A percentile compares a stretch with the other conserved stretches of the same genome.
These are phyloP conservation scores for Drosophila antonietae DNA, from an alignment of 2,888 invertebrate genomes.

Conservation along the genomic window DNA sequence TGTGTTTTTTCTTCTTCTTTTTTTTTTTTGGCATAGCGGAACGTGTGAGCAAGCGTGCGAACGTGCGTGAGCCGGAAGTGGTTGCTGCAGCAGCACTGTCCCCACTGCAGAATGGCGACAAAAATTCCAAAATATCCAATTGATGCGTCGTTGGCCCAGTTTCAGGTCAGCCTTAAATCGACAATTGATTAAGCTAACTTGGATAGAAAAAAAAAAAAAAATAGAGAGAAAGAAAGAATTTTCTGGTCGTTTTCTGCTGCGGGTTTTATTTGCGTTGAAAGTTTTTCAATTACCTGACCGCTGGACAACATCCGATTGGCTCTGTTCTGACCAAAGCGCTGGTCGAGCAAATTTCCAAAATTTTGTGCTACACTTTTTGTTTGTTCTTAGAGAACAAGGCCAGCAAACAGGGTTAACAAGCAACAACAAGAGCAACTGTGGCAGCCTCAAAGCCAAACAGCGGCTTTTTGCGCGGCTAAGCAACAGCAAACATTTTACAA, in stretches of 20 bases:
- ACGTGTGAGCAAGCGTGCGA: constrained; percentile 31
- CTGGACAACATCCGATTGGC: constrained; percentile 38
- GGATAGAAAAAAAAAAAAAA: constrained; percentile 6
- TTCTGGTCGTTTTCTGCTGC: not conserved
- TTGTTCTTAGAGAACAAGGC: constrained; percentile 27
- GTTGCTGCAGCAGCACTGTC: not conserved
- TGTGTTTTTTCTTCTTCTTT: no score
- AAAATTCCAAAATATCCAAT: not conserved
- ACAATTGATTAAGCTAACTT: constrained; percentile 64
- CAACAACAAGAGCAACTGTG: constrained; percentile 8
- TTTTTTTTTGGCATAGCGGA: constrained; percentile 42
- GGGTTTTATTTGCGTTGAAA: constrained; percentile 41
- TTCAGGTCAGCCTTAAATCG: constrained; percentile 41
- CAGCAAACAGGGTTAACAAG: constrained; percentile 20
- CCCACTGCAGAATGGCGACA: constrained; percentile 14
- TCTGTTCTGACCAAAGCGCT: constrained; percentile 13
- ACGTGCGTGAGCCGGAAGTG: constrained; percentile 26
- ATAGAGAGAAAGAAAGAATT: constrained; percentile 3
- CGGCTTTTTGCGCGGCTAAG: constrained; percentile 41
- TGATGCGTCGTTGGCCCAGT: constrained; percentile 28
- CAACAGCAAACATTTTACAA: constrained; percentile 45
- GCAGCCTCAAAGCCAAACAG: constrained; percentile 25
- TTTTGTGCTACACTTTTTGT: constrained; percentile 32
- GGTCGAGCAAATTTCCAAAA: constrained; percentile 28
- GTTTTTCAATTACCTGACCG: constrained; percentile 76